Evolutionary conservation across 2,888 invertebrate species (phyloP).

Genomic region (Bombylius major): DNA sequence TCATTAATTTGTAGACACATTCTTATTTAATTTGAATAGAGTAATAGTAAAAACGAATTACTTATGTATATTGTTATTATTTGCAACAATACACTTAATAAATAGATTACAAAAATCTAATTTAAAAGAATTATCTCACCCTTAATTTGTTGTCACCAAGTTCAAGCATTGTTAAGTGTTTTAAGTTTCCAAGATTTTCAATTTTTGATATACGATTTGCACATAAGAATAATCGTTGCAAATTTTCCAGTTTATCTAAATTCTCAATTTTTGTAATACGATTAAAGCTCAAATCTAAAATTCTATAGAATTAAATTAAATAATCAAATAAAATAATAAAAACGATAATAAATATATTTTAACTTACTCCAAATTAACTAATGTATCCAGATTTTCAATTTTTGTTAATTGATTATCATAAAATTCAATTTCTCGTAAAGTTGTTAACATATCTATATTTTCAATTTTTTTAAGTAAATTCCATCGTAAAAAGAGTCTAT

Average conservation of each 20-base stretch:
- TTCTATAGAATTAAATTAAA: conserved; percentile 40
- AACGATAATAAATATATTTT: too few species aligned
- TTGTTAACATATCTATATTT: conserved; percentile 62
- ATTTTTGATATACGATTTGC: conserved; percentile 82
- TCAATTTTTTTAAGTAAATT: conserved; percentile 92
- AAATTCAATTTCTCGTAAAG: conserved; percentile 77
- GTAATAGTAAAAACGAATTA: background rate
- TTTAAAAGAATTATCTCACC: conserved; percentile 37
- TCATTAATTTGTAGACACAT: background rate
- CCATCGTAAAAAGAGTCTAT: conserved; percentile 74
- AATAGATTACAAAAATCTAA: conserved; percentile 5
- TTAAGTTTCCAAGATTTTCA: conserved; percentile 71
- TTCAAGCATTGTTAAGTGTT: conserved; percentile 72
- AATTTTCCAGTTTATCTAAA: conserved; percentile 55
- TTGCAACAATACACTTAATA: background rate
- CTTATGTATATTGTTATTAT: background rate
- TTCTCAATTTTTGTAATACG: conserved; percentile 78
- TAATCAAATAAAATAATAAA: background rate
- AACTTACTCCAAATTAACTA: conserved; percentile 82
- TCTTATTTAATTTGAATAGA: background rate
- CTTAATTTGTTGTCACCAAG: conserved; percentile 89
- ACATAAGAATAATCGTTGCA: conserved; percentile 76
- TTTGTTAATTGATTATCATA: conserved; percentile 94
- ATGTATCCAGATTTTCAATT: conserved; percentile 77
- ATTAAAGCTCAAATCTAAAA: conserved; percentile 92